Evolutionary conservation across 1,140 invertebrate genomes (phyloP).

Genomic region (Thaumetopoea pityocampa): DNA sequence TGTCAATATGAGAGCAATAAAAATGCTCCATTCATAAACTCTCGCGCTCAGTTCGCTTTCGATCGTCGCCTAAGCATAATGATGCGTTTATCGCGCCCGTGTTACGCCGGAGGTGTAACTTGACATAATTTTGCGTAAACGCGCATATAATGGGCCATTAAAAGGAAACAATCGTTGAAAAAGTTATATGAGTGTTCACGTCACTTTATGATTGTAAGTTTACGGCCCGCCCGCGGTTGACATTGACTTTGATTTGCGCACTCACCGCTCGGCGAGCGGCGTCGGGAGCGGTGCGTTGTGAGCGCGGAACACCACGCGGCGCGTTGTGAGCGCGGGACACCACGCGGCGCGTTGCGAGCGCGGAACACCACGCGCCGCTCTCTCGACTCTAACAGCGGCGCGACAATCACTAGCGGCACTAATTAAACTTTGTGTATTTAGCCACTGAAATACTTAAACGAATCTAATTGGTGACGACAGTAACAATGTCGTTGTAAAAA

Average conservation of each 20-base stretch:
- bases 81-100: slow-evolving; percentile 66
- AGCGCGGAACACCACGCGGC: slow-evolving; percentile 5
- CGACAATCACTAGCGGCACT: too few species aligned
- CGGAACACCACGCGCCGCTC: too few species aligned
- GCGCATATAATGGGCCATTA: slow-evolving; percentile 72
- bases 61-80: slow-evolving; percentile 64
- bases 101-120: slow-evolving; percentile 68
- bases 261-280: slow-evolving; percentile 59
- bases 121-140: slow-evolving; percentile 74
- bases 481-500: too few species aligned
- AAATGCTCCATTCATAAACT: slow-evolving; percentile 65
- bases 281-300: slow-evolving; percentile 31
- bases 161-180: slow-evolving; percentile 75
- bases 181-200: slow-evolving; percentile 70
- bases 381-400: too few species aligned
- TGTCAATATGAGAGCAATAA: slow-evolving; percentile 70
- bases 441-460: too few species aligned
- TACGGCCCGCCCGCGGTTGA: slow-evolving; percentile 65
- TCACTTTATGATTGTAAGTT: slow-evolving; percentile 72
- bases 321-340: slow-evolving; percentile 6
- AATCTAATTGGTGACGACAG: too few species aligned
- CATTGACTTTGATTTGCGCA: slow-evolving; percentile 73
- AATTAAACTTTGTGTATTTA: too few species aligned
- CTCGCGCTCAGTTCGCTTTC: slow-evolving; percentile 57
- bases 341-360: too few species aligned